Evolutionary conservation across 2,888 invertebrate species (phyloP), one percentile per base, ranked within the genome.

Genomic region (Mallateleia sp.): DNA sequence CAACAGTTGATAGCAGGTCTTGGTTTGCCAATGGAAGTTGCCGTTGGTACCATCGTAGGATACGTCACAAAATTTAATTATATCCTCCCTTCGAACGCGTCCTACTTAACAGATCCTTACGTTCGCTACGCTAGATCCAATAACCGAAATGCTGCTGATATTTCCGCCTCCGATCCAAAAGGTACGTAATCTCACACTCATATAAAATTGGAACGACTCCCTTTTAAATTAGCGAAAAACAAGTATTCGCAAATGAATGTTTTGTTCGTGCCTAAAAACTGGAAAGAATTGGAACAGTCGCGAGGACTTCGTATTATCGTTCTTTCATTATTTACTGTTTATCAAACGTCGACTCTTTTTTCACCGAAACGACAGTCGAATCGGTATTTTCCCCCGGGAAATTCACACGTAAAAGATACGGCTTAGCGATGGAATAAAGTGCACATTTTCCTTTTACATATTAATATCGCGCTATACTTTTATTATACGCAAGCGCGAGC

Each of bases 111-210:
- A 69, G 91, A 93, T 67, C 91, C 94, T 85, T 93, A 94, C 72
- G 96, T 96, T 75, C 95, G 94, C 71, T 95, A 95, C 69, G 96
- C 96, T 91, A 96, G 96, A 93, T 89, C 95, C 72, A 95, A 71
- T 32, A 28, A 64, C 18, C 24, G 75, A 50, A 20, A 15, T 9
- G 6, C 8, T 2, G 11, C 34, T 28, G 22, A 58, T 7, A 0
- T 15, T 9, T n/a, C n/a, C n/a, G 50, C 42, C 14, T 42, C 42
- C 2, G 14, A 56, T 56, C 50, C 66, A 8, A 28, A 75, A 75
- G 82, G 83, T 86, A 74, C 20, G 42, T 62, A 47, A 9, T 32
- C n/a, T n/a, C n/a, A n/a, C n/a, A n/a, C n/a, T n/a, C n/a, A n/a
- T n/a, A n/a, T n/a, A n/a, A n/a, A n/a, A n/a, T n/a, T n/a, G n/a